Base-by-base conservation (phyloP, 2,888 invertebrate species). In the Philonicus albiceps region DNA sequence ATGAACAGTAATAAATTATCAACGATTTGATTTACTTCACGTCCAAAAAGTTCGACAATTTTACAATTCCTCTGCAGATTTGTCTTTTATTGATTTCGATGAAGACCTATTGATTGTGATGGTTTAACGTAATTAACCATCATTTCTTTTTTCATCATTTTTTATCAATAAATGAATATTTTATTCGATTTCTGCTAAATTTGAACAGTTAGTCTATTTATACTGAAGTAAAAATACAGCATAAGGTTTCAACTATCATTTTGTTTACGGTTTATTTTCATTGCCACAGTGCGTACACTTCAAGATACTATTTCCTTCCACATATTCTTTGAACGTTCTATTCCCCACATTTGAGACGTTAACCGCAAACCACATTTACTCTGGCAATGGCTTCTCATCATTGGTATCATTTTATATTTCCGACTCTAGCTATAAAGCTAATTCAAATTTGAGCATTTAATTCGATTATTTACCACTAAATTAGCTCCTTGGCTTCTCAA, bases 321-420 rank as follows among this genome's bases (percentile, higher is more conserved):
- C 30, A 31, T 49, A 80, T 80, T 80, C 80, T 80, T 74, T 30
- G 19, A 49, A 30, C 31, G 40, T 81, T 19, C 49, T 34, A 55
- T 30, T 53, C 55, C 55, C n/a, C 0, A 64, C 31, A 34, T 22
- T 30, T 81, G 49, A 49, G 30, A 78, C 16, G 27, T 27, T 31
- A 81, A 81, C 81, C 64, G 34, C 81, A 81, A 81, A 81, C 55
- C 81, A 30, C 55, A 76, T 22, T 5, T 27, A n/a, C 81, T 64
- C n/a, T 34, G 81, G 55, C 81, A 55, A 31, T 31, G 19, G 64
- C 37, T 34, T 81, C 81, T 55, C 55, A 81, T 55, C 55, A 81
- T 55, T 81, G 64, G 64, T 11, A 49, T 81, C 81, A 81, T 81
- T 55, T 81, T 81, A 81, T 55, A 55, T 81, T 81, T 81, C 55